Evolutionary conservation across 2,888 invertebrate species (phyloP).

Genomic region (Vesta saturnalis): DNA sequence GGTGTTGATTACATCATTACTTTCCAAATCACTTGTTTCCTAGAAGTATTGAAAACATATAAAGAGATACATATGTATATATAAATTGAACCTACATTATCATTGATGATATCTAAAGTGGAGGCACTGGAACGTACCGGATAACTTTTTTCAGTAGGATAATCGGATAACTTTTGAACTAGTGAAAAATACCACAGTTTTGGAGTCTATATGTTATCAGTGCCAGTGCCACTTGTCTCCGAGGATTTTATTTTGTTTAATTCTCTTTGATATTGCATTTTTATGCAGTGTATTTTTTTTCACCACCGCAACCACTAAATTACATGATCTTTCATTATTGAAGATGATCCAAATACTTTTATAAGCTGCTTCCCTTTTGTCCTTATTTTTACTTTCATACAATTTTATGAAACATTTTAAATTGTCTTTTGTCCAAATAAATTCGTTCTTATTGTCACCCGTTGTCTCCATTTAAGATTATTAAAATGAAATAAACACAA

Average conservation of each 20-base stretch:
- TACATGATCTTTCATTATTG: too few species aligned
- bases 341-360: too few species aligned
- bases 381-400: too few species aligned
- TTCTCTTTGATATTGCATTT: background rate
- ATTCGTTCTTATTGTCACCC: too few species aligned
- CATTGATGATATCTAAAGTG: background rate
- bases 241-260: background rate
- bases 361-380: too few species aligned
- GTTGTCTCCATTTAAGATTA: background rate
- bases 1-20: background rate
- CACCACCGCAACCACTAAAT: background rate
- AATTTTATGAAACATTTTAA: too few species aligned
- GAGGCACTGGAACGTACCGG: background rate
- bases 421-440: too few species aligned
- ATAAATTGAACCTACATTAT: background rate
- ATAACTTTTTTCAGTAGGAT: background rate
- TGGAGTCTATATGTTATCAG: too few species aligned
- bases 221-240: too few species aligned
- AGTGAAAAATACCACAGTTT: background rate
- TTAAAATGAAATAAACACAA: background rate
- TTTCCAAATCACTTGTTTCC: background rate
- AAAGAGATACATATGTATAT: background rate
- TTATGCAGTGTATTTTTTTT: background rate
- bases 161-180: background rate
- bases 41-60: background rate